phyloP scores from a whole-genome alignment of 2,888 invertebrate species.

The Catocala fraxini region DNA sequence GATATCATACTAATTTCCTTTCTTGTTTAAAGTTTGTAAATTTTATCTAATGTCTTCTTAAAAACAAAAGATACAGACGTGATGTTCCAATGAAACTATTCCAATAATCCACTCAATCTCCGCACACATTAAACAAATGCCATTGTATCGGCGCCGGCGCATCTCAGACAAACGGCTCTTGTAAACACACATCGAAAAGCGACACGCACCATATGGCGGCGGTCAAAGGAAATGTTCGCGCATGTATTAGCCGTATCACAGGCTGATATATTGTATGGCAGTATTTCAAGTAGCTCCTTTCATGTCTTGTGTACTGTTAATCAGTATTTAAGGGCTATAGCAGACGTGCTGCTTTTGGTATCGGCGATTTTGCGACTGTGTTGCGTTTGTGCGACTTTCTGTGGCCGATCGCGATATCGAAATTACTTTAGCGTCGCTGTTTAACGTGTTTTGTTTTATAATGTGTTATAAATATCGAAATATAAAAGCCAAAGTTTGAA shows the following conservation, averaged over 20 bases:
- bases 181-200: slow-evolving; percentile 39
- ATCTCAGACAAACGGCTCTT: slow-evolving; percentile 18
- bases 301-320: background rate
- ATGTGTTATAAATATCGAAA: background rate
- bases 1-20: too few species aligned
- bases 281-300: slow-evolving; percentile 4
- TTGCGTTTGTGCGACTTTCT: too few species aligned
- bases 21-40: too few species aligned
- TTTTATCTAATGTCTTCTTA: too few species aligned
- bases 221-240: slow-evolving; percentile 19
- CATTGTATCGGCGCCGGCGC: slow-evolving; percentile 28
- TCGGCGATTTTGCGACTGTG: too few species aligned
- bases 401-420: background rate
- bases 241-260: slow-evolving; percentile 4
- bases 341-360: too few species aligned
- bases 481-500: too few species aligned
- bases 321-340: background rate
- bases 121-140: slow-evolving; percentile 20
- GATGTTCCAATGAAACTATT: background rate
- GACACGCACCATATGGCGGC: slow-evolving; percentile 25
- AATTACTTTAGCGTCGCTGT: background rate
- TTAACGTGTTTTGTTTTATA: background rate
- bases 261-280: slow-evolving; percentile 10
- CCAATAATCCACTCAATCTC: background rate
- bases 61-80: too few species aligned